Evolutionary conservation across 1,140 invertebrate genomes (phyloP), one percentile per base, ranked within the genome.

Genomic region (Diprion similis): DNA sequence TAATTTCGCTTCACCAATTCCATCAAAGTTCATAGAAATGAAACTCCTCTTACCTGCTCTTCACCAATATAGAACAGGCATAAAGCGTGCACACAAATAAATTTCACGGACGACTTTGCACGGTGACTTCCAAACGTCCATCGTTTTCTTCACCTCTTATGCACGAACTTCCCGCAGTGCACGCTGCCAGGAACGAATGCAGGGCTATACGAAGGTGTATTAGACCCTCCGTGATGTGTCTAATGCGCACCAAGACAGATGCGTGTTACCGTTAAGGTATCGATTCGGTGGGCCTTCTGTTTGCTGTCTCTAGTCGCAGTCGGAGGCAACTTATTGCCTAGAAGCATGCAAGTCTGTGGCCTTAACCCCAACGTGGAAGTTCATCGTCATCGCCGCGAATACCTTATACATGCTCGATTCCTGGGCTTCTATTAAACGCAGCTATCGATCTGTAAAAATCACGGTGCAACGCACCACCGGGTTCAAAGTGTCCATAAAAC

Each of bases 291-390:
- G 15, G 66, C 66, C 37, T 68, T 19, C 18, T 68, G 66, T 68
- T 68, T 68, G 37, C 66, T 68, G 37, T 18, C 66, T 68, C 11
- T 45, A 37, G 66, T 46, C 70, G 70, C 66, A 70, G 59, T 74
- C 46, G 73, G 46, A 10, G 47, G 46, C 10, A 51, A 46, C 46
- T 24, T 51, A 59, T 59, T 46, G 51, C 48, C 46, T 17, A 37
- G 70, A 59, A 68, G 17, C 45, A 45, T 70, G 68, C 68, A 70
- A 37, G 68, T 68, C 45, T 18, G 64, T 15, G 67, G 68, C 45
- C 70, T 74, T 71, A 66, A 19, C 70, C 51, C 24, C 70, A 17
- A 51, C 17, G 0, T 37, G 24, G 18, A 51, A 46, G 70, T 71
- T 64, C 48, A 46, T 71, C 45, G 51, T 9, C 9, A 59, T 59